Percentiles rank a stretch among this genome's conserved stretches.
phyloP scores from a whole-genome alignment of 2,113 vertebrate genomes.

The Lagopus leucura region DNA sequence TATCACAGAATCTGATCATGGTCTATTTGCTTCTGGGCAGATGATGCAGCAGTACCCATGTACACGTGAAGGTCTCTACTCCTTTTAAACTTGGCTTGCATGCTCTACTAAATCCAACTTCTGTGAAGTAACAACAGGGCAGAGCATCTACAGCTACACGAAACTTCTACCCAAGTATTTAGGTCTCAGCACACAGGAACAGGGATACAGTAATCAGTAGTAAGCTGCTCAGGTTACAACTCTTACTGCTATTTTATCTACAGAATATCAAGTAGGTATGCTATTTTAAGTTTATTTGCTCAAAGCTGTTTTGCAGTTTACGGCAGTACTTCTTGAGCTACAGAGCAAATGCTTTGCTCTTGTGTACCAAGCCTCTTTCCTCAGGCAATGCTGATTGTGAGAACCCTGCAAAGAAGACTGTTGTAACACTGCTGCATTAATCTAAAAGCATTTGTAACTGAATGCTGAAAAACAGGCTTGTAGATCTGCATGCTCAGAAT shows the following conservation, averaged over 20 bases:
- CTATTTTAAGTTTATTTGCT: not conserved
- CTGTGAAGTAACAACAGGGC: not conserved
- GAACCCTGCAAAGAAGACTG: not conserved
- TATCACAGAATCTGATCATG: not conserved
- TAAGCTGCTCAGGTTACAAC: rapidly evolving
- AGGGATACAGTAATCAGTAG: not conserved
- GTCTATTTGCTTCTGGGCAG: not conserved
- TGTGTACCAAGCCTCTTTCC: not conserved
- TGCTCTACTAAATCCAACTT: not conserved
- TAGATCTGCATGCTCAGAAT: not conserved
- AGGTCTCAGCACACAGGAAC: not conserved
- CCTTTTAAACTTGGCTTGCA: not conserved
- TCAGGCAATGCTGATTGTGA: rapidly evolving
- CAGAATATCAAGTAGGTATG: not conserved
- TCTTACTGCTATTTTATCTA: not conserved
- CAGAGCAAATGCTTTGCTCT: not conserved
- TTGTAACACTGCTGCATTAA: not conserved
- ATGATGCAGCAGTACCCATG: not conserved
- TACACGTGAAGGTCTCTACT: not conserved
- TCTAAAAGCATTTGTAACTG: not conserved
- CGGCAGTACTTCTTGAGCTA: not conserved
- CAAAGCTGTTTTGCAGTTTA: not conserved
- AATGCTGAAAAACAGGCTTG: not conserved
- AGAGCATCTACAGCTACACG: not conserved
- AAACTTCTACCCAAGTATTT: not conserved